A percentile compares a stretch with the other conserved stretches of the same genome.
phyloP scores from a whole-genome alignment of 2,888 invertebrate genomes.

The Phengaris alcon region DNA sequence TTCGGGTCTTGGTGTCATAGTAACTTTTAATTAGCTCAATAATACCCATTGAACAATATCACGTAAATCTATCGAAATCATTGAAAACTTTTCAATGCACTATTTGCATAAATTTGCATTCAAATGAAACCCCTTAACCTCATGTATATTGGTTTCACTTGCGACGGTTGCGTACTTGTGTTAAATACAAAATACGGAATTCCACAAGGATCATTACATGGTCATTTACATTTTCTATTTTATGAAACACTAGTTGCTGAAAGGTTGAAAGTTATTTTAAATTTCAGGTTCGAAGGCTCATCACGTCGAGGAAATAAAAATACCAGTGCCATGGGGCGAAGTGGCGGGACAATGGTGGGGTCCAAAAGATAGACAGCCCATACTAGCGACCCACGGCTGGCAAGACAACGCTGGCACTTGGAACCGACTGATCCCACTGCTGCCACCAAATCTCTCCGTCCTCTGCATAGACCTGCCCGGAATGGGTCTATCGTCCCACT shows the following conservation, averaged over 20 bases:
- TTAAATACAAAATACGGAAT: neutral
- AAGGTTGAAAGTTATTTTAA: neutral
- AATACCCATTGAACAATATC: no score
- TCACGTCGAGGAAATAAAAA: slow-evolving; percentile 24
- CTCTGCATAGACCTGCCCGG: slow-evolving; percentile 90
- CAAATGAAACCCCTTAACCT: neutral
- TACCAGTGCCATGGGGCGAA: slow-evolving; percentile 88
- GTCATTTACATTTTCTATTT: neutral
- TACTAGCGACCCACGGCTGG: slow-evolving; percentile 92
- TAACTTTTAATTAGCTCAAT: no score
- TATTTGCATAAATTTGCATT: slow-evolving; percentile 10
- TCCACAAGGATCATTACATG: neutral
- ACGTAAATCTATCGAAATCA: no score
- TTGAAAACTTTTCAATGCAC: no score
- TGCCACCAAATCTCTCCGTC: slow-evolving; percentile 81
- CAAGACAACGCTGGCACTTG: slow-evolving; percentile 91
- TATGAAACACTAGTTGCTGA: neutral
- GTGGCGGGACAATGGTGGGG: slow-evolving; percentile 93
- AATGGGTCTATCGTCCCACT: slow-evolving; percentile 84
- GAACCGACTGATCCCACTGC: slow-evolving; percentile 85
- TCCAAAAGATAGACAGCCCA: slow-evolving; percentile 82
- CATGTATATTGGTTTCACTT: neutral
- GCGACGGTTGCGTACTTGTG: neutral
- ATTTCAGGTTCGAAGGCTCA: slow-evolving; percentile 9
- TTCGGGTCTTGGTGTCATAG: no score